Evolutionary conservation across 2,113 vertebrate species (phyloP), one percentile per base, ranked within the genome.

Genomic region (Donacobius atricapilla): DNA sequence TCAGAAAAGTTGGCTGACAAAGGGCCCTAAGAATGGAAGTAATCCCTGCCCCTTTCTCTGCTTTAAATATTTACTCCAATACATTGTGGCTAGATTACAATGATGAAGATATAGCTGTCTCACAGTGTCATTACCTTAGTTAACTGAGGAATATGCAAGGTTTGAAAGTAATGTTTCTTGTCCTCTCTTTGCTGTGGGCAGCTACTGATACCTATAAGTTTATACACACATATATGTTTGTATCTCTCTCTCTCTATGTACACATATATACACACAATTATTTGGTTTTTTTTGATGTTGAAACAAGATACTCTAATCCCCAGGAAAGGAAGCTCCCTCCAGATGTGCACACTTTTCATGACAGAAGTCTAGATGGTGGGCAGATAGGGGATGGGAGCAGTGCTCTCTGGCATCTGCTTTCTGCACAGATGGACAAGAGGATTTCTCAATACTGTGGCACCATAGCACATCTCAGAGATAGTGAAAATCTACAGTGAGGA

Each of bases 181-280:
- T 48, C 35, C 57, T 94, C 35, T 60, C 12, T 48, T 65, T 61
- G 22, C 37, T 82, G 18, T 5, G 28, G 70, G 47, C 21, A 75
- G n/a, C 13, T 39, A 28, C 39, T 28, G 31, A 33, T 25, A 50
- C 8, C 2, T 14, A 9, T 47, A 58, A 15, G 65, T 33, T 57
- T 30, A 58, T 15, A 22, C 7, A 18, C 15, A 33, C 2, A 15
- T 25, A 3, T 19, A 3, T 50, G 8, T 58, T 7, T 42, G 1
- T 27, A 5, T 76, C 1, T 48, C 1, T 39, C n/a, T 57, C 15
- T 48, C 2, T 60, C 11, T 56, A 16, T 33, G 1, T 44, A 1
- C 23, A 37, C 24, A 39, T 3, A 28, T 2, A 21, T 16, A 31
- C 4, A 30, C 30, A 25, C 4, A 47, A 35, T 58, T 73, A 20